Evolutionary conservation across 2,888 invertebrate genomes (phyloP), one percentile per base, ranked within the genome.

Genomic region (Cremastinae sp.): DNA sequence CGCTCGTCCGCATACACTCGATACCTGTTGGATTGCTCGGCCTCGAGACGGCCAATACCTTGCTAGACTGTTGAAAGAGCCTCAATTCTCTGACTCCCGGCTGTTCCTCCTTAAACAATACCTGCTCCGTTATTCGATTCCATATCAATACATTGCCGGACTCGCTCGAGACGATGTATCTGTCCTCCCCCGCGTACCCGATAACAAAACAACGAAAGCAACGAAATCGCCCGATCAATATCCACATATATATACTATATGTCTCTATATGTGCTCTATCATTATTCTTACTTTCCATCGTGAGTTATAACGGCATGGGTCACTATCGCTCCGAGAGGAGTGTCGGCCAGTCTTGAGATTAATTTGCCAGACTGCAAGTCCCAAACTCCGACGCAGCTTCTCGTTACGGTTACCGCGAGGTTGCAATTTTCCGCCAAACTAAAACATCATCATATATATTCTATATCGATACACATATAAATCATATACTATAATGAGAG

Each of bases 331-430:
- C 97, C 97, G 1, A 98, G 91, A 0, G 97, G 96, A 79, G 96
- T 97, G 82, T 98, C 97, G 0, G 98, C 97, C 36, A 98, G 90
- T 86, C 96, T 97, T 0, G 96, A 93, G 74, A 96, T 90, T n/a
- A 98, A 91, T 82, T 94, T 94, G 0, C 98, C 98, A 0, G 95
- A 94, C 80, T 94, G 93, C 20, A 97, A 93, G 89, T 97, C 96
- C 98, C 98, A 99, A 0, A 99, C 94, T 0, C 98, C 98, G 78
- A 98, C 96, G 86, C 97, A 98, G 83, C 96, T 96, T 75, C 99
- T 92, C 0, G 99, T 98, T 0, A 97, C 97, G 0, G 98, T 98
- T 0, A 96, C 96, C 3, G 97, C 98, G 41, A 98, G 90, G 65
- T 94, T 94, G 56, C 94, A 93, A 80, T 95, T 94, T 62, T 95